Evolutionary conservation across 2,888 invertebrate genomes (phyloP), one percentile per base, ranked within the genome.

Genomic region (Lycia hirtaria): DNA sequence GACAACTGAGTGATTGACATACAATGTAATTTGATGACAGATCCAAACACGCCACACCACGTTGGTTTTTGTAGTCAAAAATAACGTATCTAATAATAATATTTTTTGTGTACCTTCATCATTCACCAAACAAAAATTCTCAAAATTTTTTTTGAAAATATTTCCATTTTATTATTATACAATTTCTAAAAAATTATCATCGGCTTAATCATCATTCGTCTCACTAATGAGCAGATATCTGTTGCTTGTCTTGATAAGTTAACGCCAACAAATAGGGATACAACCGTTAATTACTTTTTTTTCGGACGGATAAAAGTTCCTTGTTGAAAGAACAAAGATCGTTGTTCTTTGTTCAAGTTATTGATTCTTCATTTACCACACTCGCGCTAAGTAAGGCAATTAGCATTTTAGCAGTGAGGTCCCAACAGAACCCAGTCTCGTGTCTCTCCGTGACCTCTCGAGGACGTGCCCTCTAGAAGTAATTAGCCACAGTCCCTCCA

Each of bases 401-500:
- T 3, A 44, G 15, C 38, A 10, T 49, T 45, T 3, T 15, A 38
- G 33, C 12, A 10, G 15, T 20, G 17, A 22, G n/a, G 15, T 30
- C 22, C 40, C 32, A 14, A 41, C 48, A 44, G 37, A 54, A 26
- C 30, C 24, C 12, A 22, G 43, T 32, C 44, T 45, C 38, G 67
- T 75, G 72, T 62, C 52, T 51, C 64, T 68, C 10, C 12, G 35
- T 47, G 47, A 71, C 71, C 75, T 70, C 67, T 58, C 53, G 61
- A 70, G 69, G 65, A 71, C 68, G 66, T 62, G 55, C 65, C 72
- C 65, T 66, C 69, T 65, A 64, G 32, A 60, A 62, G 68, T 68
- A 75, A 78, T 80, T 81, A 80, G 79, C 76, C 70, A 73, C 55
- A 64, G 64, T 64, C 72, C 73, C 73, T 70, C 67, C 67, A 71